Evolutionary conservation across 1,140 invertebrate genomes (phyloP).

Genomic region (Zelostemma sp.): DNA sequence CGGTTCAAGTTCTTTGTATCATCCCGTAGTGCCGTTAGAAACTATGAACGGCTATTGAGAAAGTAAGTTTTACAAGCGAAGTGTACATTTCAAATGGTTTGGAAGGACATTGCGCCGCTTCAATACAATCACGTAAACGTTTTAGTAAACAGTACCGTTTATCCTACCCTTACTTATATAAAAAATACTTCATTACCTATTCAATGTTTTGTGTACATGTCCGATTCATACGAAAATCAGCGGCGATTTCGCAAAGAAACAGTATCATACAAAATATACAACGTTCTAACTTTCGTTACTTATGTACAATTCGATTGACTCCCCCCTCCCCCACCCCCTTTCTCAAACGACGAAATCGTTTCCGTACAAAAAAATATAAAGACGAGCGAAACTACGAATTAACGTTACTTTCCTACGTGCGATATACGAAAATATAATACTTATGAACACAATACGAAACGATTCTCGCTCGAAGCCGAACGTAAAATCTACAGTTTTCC

Average conservation of each 20-base stretch:
- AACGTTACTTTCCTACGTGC: no score
- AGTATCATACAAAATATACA: neutral
- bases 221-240: neutral
- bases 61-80: conserved; percentile 25
- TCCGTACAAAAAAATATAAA: no score
- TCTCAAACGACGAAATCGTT: no score
- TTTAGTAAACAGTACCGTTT: neutral
- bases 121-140: neutral
- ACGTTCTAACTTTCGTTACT: neutral
- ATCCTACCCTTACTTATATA: no score
- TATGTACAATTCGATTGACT: neutral
- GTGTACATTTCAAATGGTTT: conserved; percentile 12
- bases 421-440: no score
- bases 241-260: neutral
- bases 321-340: no score
- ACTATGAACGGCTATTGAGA: conserved; percentile 32
- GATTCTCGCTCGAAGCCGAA: no score
- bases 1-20: conserved; percentile 26
- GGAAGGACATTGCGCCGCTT: neutral
- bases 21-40: conserved; percentile 41
- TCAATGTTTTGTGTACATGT: no score
- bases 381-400: no score
- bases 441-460: no score
- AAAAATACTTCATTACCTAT: no score
- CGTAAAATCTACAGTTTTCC: no score